Evolutionary conservation across 2,888 invertebrate species (phyloP), one percentile per base, ranked within the genome.

Genomic region (Melipona beecheii): DNA sequence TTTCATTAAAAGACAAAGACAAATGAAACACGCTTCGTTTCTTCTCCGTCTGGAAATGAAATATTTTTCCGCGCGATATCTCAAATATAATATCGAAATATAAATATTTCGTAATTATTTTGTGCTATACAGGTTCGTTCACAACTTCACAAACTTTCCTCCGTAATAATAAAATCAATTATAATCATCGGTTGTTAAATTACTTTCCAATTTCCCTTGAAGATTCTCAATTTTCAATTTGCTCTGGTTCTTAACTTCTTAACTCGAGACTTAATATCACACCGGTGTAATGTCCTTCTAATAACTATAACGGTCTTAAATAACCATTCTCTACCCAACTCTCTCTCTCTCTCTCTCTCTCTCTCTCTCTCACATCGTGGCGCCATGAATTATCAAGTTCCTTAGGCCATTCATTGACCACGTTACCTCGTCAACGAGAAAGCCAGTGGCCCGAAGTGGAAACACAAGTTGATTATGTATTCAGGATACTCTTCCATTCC

Each of bases 381-480:
- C n/a, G 21, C 27, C 50, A 31, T 24, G 49, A 27, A 49, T 68
- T 60, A 31, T 58, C 24, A 50, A 75, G 50, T 58, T 75, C 31
- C 24, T 27, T 60, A 50, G 27, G 27, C 49, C 11, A 50, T 68
- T 50, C 27, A 49, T 60, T 43, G 43, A 54, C 66, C 52, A 64
- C 27, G 43, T 49, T 62, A 49, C 15, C 50, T n/a, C 62, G 52
- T 49, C 43, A 64, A 73, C 73, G 50, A 73, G 68, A n/a, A 60
- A 60, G 31, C 31, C 58, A 69, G 49, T 49, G 49, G 19, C n/a
- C 49, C 27, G 31, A 31, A 50, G 75, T 50, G 13, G 49, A 60
- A 58, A 68, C 77, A 27, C 54, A 50, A 78, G 52, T 78, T 78
- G 62, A 72, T 78, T 78, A 78, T 56, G 54, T 65, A 71, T 78